A percentile compares a stretch with the other conserved stretches of the same genome.
These are phyloP conservation scores for Pantherophis guttatus DNA, from an alignment of 2,113 vertebrate genomes.

Conservation along the genomic window DNA sequence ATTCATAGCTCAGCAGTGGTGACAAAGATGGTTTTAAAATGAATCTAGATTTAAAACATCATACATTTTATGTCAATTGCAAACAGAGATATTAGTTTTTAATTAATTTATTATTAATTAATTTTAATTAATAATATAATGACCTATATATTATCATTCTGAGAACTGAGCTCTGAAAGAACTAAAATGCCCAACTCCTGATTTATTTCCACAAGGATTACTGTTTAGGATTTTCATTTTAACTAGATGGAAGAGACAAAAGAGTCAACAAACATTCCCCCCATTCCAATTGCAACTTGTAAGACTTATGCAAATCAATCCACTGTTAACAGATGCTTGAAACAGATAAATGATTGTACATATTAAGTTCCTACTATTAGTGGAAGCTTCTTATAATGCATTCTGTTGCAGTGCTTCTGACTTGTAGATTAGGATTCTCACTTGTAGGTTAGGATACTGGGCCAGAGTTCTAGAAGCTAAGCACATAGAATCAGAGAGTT, in stretches of 20 bases:
- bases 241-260: slow-evolving; percentile 30
- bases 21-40: neutral
- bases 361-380: neutral
- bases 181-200: slow-evolving; percentile 50
- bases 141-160: slow-evolving; percentile 16
- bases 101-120: no score
- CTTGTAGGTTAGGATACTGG: neutral
- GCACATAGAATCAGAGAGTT: neutral
- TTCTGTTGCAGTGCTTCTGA: neutral
- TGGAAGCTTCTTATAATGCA: neutral
- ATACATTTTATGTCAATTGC: neutral
- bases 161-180: slow-evolving; percentile 15
- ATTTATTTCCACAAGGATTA: slow-evolving; percentile 56
- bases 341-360: neutral
- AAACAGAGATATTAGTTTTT: slow-evolving; percentile 52
- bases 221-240: slow-evolving; percentile 37
- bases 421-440: neutral
- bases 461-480: neutral
- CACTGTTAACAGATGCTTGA: neutral
- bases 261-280: neutral
- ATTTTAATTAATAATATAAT: neutral
- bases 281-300: neutral
- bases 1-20: neutral
- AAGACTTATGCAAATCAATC: neutral
- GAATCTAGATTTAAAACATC: slow-evolving; percentile 40